phyloP scores from a whole-genome alignment of 1,140 invertebrate genomes.

The Lamellibrachia luymesi region DNA sequence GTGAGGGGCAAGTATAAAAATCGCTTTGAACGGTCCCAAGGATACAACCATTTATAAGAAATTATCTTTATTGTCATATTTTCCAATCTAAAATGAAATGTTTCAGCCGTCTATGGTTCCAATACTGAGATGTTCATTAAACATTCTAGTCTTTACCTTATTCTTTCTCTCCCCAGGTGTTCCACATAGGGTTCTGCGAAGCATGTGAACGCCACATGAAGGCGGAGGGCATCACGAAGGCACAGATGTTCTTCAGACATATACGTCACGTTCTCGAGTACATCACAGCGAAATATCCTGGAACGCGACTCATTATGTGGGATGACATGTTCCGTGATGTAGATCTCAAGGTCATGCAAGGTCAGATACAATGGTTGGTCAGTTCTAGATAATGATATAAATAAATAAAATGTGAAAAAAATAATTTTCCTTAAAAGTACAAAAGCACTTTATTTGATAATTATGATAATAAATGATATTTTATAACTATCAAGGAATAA shows the following conservation, averaged over 20 bases:
- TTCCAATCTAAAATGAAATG: too few species aligned
- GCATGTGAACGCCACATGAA: slow-evolving; percentile 64
- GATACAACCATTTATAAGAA: neutral
- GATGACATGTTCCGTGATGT: slow-evolving; percentile 89
- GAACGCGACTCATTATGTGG: slow-evolving; percentile 80
- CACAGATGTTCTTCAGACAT: slow-evolving; percentile 61
- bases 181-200: slow-evolving; percentile 76
- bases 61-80: neutral
- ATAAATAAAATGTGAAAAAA: too few species aligned
- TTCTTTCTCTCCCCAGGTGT: slow-evolving; percentile 39
- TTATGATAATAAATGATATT: neutral
- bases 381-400: neutral
- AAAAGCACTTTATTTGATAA: neutral
- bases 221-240: slow-evolving; percentile 52
- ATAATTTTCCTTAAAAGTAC: neutral
- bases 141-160: slow-evolving; percentile 3
- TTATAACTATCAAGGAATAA: neutral
- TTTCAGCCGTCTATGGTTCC: too few species aligned
- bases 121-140: neutral
- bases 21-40: too few species aligned
- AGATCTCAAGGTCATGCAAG: slow-evolving; percentile 43
- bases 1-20: neutral
- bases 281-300: slow-evolving; percentile 55
- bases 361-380: neutral
- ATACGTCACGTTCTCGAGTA: slow-evolving; percentile 56